These are phyloP conservation scores for Opisthocomus hoazin DNA, from an alignment of 2,113 vertebrate genomes.

Conservation along the genomic window DNA sequence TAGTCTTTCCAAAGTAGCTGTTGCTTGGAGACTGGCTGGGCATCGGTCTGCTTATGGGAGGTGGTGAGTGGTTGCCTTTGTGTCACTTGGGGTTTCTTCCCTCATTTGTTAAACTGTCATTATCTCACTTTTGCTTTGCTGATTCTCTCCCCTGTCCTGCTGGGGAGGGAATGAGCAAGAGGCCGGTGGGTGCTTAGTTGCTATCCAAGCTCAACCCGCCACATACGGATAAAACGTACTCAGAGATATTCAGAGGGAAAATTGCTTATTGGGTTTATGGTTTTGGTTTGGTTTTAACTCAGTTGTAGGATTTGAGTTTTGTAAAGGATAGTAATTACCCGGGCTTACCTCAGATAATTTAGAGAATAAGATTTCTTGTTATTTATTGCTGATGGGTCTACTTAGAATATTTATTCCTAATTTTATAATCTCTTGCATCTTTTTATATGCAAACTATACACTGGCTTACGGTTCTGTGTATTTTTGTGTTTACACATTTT, in stretches of 20 bases:
- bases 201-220: neutral
- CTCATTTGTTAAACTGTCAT: neutral
- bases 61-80: neutral
- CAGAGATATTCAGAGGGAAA: neutral
- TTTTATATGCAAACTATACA: neutral
- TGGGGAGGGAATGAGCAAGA: accelerated
- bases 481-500: neutral
- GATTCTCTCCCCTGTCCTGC: neutral
- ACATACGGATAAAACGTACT: neutral
- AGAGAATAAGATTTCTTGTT: neutral
- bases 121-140: neutral
- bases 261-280: neutral
- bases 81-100: neutral
- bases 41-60: accelerated
- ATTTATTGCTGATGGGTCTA: no score
- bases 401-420: neutral
- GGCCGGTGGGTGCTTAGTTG: neutral
- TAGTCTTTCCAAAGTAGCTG: neutral
- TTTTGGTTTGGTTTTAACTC: neutral
- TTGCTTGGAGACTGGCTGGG: neutral
- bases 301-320: neutral
- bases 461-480: neutral
- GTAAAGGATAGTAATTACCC: neutral
- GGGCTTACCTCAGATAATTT: neutral
- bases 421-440: neutral